Base-by-base conservation (phyloP, 1,140 invertebrate species). In the Cardiocondyla obscurior region DNA sequence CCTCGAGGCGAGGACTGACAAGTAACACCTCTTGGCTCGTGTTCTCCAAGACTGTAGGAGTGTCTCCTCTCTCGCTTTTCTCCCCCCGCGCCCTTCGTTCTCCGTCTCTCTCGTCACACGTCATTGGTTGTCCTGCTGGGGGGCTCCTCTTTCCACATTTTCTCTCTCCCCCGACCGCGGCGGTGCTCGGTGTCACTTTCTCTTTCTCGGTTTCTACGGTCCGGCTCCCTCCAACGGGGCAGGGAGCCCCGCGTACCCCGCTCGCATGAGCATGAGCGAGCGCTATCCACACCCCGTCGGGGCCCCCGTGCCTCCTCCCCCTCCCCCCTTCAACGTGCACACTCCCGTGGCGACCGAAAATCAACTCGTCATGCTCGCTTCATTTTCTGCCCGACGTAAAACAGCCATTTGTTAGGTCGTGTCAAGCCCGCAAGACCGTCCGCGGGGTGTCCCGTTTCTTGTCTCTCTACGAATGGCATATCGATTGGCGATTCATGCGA, bases 351-450 rank as follows among this genome's bases (percentile, higher is more conserved):
- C 83, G 90, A 88, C 86, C 90, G 91, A 93, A 94, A 94, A 94
- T 94, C 92, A 91, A 93, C 93, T 92, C 91, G 93, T 94, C 93
- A 94, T 94, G 90, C 92, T 94, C 90, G 92, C 92, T 94, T 94
- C 93, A 94, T 94, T 94, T 94, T 93, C 93, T 94, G 92, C 74
- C 89, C 90, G 87, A 93, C 91, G 92, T 94, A 93, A 94, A 94
- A 94, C 92, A 93, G 92, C 92, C 93, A 94, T 94, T 94, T 94
- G 93, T 94, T 94, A 94, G 88, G 89, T 90, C 91, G 91, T 90
- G 93, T 93, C 93, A 93, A 93, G 88, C 91, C 85, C 85, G 86
- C 86, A 87, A 87, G 89, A 85, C 89, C 93, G 89, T 93, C 87
- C 92, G 92, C 92, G 93, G 93, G 93, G 93, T 93, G 93, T 94